These are phyloP conservation scores for Phoxinus dragarum DNA, from an alignment of 2,797 vertebrate genomes.

Conservation along the genomic window DNA sequence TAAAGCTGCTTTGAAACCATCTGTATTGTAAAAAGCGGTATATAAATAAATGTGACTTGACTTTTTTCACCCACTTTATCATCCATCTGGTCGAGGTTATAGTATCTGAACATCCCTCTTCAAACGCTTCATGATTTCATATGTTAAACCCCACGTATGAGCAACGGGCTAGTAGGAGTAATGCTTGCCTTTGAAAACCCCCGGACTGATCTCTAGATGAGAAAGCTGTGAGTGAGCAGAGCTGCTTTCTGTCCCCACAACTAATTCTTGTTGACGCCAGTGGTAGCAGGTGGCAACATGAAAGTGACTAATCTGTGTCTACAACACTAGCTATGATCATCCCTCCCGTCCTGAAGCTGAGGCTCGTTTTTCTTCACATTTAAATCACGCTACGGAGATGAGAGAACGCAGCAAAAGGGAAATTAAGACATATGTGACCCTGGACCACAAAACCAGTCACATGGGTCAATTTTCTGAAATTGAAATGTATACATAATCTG, in stretches of 20 bases:
- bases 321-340: conserved; percentile 5
- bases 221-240: background rate
- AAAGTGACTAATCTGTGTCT: conserved; percentile 38
- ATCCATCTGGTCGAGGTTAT: background rate
- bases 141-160: background rate
- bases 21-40: too few species aligned
- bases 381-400: background rate
- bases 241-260: background rate
- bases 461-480: too few species aligned
- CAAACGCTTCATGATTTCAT: background rate
- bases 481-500: too few species aligned
- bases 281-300: background rate
- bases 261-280: conserved; percentile 15
- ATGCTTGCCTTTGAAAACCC: background rate
- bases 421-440: background rate
- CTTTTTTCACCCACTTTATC: background rate
- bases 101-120: too few species aligned
- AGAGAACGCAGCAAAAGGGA: background rate
- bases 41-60: too few species aligned
- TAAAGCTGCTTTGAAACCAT: too few species aligned
- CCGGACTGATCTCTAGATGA: conserved; percentile 34
- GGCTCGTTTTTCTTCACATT: conserved; percentile 4
- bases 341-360: background rate
- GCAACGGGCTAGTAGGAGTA: background rate
- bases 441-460: too few species aligned